These are phyloP conservation scores for Meiosimyza platycephala DNA, from an alignment of 2,888 invertebrate genomes.

Conservation along the genomic window DNA sequence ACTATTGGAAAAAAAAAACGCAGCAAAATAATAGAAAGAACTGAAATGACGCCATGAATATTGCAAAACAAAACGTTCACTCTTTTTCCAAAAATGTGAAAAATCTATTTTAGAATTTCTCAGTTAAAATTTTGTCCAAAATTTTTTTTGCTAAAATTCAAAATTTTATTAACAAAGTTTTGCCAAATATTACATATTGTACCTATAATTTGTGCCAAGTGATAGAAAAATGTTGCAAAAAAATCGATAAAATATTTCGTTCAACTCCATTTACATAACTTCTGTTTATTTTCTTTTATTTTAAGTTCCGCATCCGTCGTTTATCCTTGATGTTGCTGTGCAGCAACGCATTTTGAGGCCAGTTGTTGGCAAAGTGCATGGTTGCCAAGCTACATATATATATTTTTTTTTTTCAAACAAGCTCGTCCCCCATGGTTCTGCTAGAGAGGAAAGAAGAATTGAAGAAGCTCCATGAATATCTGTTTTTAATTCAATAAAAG, in stretches of 20 bases:
- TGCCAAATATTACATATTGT: background rate
- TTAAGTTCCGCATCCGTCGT: too few species aligned
- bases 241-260: constrained; percentile 31
- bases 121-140: background rate
- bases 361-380: background rate
- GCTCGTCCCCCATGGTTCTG: background rate
- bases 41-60: too few species aligned
- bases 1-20: background rate
- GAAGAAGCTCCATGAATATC: too few species aligned
- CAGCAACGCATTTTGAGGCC: constrained; percentile 22
- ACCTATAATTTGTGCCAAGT: background rate
- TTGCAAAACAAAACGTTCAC: too few species aligned
- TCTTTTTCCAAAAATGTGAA: too few species aligned
- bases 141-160: background rate
- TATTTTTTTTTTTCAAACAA: too few species aligned
- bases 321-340: background rate
- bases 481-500: too few species aligned
- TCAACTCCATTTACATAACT: constrained; percentile 23
- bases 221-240: background rate
- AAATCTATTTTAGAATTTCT: too few species aligned
- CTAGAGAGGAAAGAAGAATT: background rate
- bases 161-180: background rate
- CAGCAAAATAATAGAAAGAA: too few species aligned
- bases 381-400: too few species aligned
- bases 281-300: background rate